phyloP scores from a whole-genome alignment of 2,888 invertebrate species.

The Nomada fucata region DNA sequence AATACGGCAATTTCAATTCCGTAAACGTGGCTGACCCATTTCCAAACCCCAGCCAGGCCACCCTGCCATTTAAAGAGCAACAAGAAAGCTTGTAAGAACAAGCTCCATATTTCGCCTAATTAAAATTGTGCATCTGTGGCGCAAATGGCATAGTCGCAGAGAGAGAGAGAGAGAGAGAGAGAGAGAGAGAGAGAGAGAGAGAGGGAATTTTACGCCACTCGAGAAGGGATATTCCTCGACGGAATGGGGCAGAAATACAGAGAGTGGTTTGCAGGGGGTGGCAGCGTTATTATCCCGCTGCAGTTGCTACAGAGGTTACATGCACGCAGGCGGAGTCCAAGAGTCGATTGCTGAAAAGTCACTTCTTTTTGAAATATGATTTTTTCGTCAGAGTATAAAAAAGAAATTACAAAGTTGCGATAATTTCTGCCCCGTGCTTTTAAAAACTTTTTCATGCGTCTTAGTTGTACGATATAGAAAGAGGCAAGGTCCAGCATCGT shows the following conservation, averaged over 20 bases:
- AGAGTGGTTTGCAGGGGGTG: not conserved
- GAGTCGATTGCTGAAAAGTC: too few relatives aligned
- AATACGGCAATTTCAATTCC: conserved; percentile 20
- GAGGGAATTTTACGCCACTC: not conserved
- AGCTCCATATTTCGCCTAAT: conserved; percentile 9
- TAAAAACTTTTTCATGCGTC: too few relatives aligned
- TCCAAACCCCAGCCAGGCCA: not conserved
- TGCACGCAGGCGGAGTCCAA: too few relatives aligned
- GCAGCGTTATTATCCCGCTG: not conserved
- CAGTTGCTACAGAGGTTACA: not conserved
- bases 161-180: not conserved
- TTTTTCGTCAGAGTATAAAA: too few relatives aligned
- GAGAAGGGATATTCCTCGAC: not conserved
- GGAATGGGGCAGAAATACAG: conserved; percentile 32
- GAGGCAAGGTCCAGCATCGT: too few relatives aligned
- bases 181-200: not conserved
- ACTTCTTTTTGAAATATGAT: too few relatives aligned
- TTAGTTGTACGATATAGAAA: too few relatives aligned
- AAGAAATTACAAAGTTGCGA: too few relatives aligned
- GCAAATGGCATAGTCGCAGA: not conserved
- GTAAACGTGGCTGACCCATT: conserved; percentile 7
- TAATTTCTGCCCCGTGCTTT: too few relatives aligned
- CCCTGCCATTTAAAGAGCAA: not conserved
- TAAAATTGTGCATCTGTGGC: conserved; percentile 31
- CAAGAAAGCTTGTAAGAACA: conserved; percentile 9